Conservation (phyloP, 2,888 invertebrate genomes). For the Euplagia quadripunctaria region DNA sequence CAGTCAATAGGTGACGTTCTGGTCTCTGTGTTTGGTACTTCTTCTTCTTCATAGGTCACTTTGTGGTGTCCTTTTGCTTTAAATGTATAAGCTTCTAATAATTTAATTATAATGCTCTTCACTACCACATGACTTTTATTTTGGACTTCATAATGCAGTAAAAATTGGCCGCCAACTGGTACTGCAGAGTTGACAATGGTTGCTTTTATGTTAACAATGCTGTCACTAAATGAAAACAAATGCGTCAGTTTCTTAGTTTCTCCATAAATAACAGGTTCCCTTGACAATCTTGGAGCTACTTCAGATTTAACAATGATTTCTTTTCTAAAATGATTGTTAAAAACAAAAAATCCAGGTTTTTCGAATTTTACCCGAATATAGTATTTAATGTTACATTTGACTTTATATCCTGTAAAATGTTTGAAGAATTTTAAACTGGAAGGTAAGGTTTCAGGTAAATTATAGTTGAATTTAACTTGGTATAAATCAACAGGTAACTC, state of each 20-base stretch:
- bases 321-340: slow-evolving; percentile 56
- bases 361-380: slow-evolving; percentile 62
- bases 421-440: slow-evolving; percentile 44
- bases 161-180: slow-evolving; percentile 51
- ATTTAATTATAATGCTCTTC: slow-evolving; percentile 52
- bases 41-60: slow-evolving; percentile 26
- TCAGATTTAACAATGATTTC: slow-evolving; percentile 55
- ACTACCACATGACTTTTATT: slow-evolving; percentile 55
- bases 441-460: slow-evolving; percentile 56
- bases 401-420: slow-evolving; percentile 22
- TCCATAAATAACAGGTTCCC: slow-evolving; percentile 53
- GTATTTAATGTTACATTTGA: slow-evolving; percentile 55
- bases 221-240: slow-evolving; percentile 51
- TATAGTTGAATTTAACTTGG: slow-evolving; percentile 53
- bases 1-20: slow-evolving; percentile 46
- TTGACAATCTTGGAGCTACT: slow-evolving; percentile 50
- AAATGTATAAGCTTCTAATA: slow-evolving; percentile 52
- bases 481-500: slow-evolving; percentile 37
- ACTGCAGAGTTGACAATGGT: slow-evolving; percentile 54
- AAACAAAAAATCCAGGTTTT: slow-evolving; percentile 54
- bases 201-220: slow-evolving; percentile 55
- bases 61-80: slow-evolving; percentile 34
- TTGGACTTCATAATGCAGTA: slow-evolving; percentile 54
- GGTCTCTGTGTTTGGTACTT: slow-evolving; percentile 47
- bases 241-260: slow-evolving; percentile 55